A percentile compares a stretch with the other conserved stretches of the same genome.
phyloP scores from a whole-genome alignment of 2,888 invertebrate genomes.

The Mythimna albipuncta region DNA sequence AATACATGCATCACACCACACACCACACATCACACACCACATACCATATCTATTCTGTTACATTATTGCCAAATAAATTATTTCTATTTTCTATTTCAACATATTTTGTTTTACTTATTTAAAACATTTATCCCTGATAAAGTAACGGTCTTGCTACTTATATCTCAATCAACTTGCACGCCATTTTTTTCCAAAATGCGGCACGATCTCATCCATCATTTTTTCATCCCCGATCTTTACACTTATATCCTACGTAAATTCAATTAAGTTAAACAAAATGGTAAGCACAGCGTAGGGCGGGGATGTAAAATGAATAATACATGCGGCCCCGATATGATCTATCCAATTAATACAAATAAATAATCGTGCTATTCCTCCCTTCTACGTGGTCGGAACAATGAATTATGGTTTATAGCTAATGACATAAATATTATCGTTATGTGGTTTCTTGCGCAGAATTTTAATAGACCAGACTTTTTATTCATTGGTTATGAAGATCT shows the following conservation, averaged over 20 bases:
- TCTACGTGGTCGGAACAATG: constrained; percentile 51
- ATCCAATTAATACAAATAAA: constrained; percentile 68
- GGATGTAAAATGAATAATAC: constrained; percentile 60
- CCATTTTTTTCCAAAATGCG: constrained; percentile 1
- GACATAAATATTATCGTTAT: constrained; percentile 30
- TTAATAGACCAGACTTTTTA: constrained; percentile 1
- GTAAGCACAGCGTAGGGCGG: constrained; percentile 35
- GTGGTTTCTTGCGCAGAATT: constrained; percentile 24
- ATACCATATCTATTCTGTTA: too few relatives aligned
- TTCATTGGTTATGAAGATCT: neutral
- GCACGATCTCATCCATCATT: constrained; percentile 13
- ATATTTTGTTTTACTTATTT: neutral
- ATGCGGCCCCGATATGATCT: constrained; percentile 60
- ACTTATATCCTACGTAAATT: constrained; percentile 39
- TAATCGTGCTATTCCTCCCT: constrained; percentile 75
- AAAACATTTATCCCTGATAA: neutral
- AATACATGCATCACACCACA: neutral
- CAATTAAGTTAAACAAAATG: constrained; percentile 58
- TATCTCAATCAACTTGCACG: constrained; percentile 12
- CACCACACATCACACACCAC: too few relatives aligned
- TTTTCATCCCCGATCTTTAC: constrained; percentile 12
- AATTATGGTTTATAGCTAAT: constrained; percentile 29
- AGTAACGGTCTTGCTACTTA: neutral
- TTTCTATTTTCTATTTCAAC: neutral
- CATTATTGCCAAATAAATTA: too few relatives aligned